phyloP scores from a whole-genome alignment of 2,888 invertebrate genomes.

The Furcula furcula region DNA sequence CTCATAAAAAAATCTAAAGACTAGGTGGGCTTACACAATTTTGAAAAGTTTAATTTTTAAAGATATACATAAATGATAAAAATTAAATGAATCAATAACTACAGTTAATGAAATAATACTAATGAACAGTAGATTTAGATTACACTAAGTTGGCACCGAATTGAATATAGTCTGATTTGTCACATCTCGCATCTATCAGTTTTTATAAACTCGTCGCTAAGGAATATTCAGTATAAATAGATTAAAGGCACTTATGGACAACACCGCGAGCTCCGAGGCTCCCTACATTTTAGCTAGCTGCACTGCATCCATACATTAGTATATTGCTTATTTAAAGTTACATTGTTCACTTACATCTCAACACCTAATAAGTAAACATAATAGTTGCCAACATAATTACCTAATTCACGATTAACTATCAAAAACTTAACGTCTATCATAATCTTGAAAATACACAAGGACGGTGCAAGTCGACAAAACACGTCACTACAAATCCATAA shows the following conservation, averaged over 20 bases:
- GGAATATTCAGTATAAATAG: slow-evolving; percentile 10
- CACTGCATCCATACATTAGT: slow-evolving; percentile 56
- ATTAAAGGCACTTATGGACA: slow-evolving; percentile 45
- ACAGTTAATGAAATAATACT: slow-evolving; percentile 37
- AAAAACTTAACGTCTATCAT: slow-evolving; percentile 67
- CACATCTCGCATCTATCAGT: slow-evolving; percentile 12
- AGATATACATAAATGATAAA: slow-evolving; percentile 29
- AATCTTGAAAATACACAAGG: slow-evolving; percentile 81
- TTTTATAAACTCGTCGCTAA: slow-evolving; percentile 9
- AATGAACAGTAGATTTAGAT: slow-evolving; percentile 35
- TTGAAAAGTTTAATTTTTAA: slow-evolving; percentile 47
- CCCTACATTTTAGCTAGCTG: slow-evolving; percentile 53
- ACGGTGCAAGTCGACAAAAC: slow-evolving; percentile 79
- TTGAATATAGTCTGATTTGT: slow-evolving; percentile 15
- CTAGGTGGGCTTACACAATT: slow-evolving; percentile 77
- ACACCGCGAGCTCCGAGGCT: slow-evolving; percentile 22
- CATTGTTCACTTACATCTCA: slow-evolving; percentile 43
- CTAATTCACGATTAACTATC: slow-evolving; percentile 65
- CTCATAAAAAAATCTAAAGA: slow-evolving; percentile 68
- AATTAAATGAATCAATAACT: slow-evolving; percentile 29
- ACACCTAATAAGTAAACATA: slow-evolving; percentile 38
- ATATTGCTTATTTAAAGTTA: slow-evolving; percentile 40
- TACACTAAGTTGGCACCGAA: slow-evolving; percentile 51
- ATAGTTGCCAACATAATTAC: slow-evolving; percentile 66
- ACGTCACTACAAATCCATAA: slow-evolving; percentile 62